phyloP scores from a whole-genome alignment of 2,797 vertebrate species.

The Leptatherina wallacei region DNA sequence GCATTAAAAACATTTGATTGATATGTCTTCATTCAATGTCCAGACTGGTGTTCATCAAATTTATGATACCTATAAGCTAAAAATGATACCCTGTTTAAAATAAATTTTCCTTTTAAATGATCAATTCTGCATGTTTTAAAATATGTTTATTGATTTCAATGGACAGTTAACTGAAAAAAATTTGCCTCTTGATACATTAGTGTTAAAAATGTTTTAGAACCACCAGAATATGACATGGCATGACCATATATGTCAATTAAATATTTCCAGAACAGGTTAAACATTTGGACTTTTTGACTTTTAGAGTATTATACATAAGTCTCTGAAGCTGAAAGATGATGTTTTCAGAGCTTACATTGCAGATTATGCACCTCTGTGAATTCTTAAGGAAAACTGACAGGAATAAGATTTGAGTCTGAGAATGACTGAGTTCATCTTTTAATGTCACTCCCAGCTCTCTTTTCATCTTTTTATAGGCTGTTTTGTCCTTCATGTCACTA shows the following conservation, averaged over 20 bases:
- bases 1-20: too few relatives aligned
- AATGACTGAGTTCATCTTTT: constrained; percentile 64
- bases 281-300: not conserved
- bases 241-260: not conserved
- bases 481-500: constrained; percentile 66
- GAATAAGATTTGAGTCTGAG: constrained; percentile 50
- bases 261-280: not conserved
- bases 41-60: too few relatives aligned
- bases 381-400: not conserved
- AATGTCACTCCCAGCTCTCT: constrained; percentile 64
- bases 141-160: too few relatives aligned
- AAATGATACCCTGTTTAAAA: too few relatives aligned
- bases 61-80: too few relatives aligned
- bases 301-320: not conserved
- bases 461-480: constrained; percentile 24
- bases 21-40: too few relatives aligned
- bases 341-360: not conserved
- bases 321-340: not conserved
- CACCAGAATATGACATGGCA: too few relatives aligned
- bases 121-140: too few relatives aligned
- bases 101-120: too few relatives aligned
- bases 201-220: too few relatives aligned
- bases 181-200: too few relatives aligned
- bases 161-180: too few relatives aligned
- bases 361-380: not conserved